phyloP scores from a whole-genome alignment of 2,888 invertebrate genomes.

The Prosapia bicincta region DNA sequence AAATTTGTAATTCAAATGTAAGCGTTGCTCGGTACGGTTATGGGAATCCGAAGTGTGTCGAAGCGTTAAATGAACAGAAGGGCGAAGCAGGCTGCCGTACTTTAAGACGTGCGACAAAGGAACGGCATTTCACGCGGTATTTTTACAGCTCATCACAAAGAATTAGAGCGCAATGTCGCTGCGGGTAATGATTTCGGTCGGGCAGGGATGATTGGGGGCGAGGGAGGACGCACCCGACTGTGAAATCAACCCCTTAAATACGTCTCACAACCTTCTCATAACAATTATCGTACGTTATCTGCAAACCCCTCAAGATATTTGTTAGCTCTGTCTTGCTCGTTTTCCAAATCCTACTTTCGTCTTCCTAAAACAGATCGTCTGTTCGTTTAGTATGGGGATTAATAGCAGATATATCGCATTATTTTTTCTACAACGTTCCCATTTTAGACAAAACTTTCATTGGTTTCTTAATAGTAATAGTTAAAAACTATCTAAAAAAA shows the following conservation, averaged over 20 bases:
- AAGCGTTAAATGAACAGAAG: not conserved
- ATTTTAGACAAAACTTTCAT: too few relatives aligned
- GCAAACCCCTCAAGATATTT: not conserved
- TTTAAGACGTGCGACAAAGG: not conserved
- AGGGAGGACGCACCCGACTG: not conserved
- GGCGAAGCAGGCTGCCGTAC: not conserved
- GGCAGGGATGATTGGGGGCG: not conserved
- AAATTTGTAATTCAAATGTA: not conserved
- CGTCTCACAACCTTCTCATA: not conserved
- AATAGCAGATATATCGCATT: too few relatives aligned
- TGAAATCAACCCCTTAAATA: constrained; percentile 26
- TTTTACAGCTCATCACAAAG: constrained; percentile 2
- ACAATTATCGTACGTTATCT: constrained; percentile 2
- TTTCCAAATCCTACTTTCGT: not conserved
- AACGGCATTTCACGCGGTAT: not conserved
- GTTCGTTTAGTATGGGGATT: too few relatives aligned
- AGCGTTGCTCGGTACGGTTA: not conserved
- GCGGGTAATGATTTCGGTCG: constrained; percentile 2
- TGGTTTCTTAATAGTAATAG: too few relatives aligned
- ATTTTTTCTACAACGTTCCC: too few relatives aligned
- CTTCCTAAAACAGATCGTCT: too few relatives aligned
- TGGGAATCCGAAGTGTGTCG: not conserved
- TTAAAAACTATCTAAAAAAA: too few relatives aligned
- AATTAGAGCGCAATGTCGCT: not conserved
- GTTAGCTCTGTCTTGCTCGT: not conserved